A percentile compares a stretch with the other conserved stretches of the same genome.
Evolutionary conservation across 2,888 invertebrate genomes (phyloP).

Genomic region (Antitype chi): DNA sequence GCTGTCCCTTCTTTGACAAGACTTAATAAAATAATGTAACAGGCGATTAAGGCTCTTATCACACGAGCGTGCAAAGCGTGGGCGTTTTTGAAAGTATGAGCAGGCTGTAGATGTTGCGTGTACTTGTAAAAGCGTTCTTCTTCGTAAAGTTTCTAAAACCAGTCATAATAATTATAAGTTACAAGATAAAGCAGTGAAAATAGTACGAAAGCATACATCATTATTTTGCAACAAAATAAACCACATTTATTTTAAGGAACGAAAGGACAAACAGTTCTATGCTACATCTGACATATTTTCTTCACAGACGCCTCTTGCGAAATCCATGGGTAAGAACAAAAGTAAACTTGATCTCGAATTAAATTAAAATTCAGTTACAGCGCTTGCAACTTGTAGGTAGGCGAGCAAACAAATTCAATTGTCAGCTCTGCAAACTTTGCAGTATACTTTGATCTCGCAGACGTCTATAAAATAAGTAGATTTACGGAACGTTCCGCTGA

Average conservation of each 20-base stretch:
- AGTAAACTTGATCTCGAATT: constrained; percentile 7
- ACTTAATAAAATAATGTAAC: constrained; percentile 61
- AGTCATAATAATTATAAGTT: not conserved
- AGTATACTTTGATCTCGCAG: constrained; percentile 33
- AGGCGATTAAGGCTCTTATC: constrained; percentile 51
- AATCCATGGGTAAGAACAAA: not conserved
- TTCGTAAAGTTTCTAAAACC: constrained; percentile 4
- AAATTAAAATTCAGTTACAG: constrained; percentile 18
- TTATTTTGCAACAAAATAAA: not conserved
- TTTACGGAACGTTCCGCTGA: constrained; percentile 9
- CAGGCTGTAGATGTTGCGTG: not conserved
- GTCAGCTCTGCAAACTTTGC: constrained; percentile 29
- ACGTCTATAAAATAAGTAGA: constrained; percentile 28
- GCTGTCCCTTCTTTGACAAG: constrained; percentile 55
- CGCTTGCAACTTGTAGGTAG: constrained; percentile 20
- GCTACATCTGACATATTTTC: not conserved
- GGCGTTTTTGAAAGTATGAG: constrained; percentile 43
- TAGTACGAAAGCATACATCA: not conserved
- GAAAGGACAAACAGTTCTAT: not conserved
- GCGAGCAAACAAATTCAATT: constrained; percentile 35
- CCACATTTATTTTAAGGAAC: not conserved
- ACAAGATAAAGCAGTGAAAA: not conserved
- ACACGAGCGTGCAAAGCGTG: constrained; percentile 37
- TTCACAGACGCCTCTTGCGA: not conserved
- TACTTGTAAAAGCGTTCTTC: not conserved